phyloP scores from a whole-genome alignment of 2,113 vertebrate genomes.

The Pachycephala philippinensis region DNA sequence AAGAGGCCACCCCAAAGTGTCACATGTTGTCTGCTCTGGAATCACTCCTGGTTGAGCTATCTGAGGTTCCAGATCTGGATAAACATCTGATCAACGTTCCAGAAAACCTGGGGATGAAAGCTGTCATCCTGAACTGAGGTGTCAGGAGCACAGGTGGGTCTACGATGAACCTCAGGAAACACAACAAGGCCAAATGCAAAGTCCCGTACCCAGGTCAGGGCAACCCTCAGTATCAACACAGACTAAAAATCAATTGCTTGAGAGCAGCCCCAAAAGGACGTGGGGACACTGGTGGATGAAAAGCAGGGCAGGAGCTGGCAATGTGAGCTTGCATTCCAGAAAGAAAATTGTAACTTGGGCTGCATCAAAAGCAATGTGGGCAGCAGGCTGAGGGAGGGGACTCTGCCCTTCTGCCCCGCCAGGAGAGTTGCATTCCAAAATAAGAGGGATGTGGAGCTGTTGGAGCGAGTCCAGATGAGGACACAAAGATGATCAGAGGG shows the following conservation, averaged over 20 bases:
- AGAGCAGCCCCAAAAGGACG: not conserved
- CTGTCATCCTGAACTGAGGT: not conserved
- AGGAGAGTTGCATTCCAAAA: not conserved
- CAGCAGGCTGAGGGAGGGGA: not conserved
- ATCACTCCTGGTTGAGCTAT: not conserved
- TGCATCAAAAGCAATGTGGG: fast-evolving
- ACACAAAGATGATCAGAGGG: not conserved
- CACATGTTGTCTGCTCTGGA: not conserved
- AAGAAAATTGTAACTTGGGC: not conserved
- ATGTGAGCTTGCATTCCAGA: not conserved
- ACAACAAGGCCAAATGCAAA: not conserved
- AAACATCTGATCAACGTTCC: not conserved
- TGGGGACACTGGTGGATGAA: not conserved
- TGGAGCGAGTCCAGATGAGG: fast-evolving
- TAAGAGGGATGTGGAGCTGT: fast-evolving
- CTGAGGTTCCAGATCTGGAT: not conserved
- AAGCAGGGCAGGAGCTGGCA: not conserved
- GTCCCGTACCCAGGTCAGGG: not conserved
- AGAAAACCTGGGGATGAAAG: not conserved
- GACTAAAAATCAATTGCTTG: not conserved
- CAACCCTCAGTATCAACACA: not conserved
- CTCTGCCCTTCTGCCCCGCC: not conserved
- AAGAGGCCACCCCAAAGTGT: not conserved
- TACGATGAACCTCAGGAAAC: not conserved
- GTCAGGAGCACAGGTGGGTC: not conserved